These are phyloP conservation scores for Philereme vetulata DNA, from an alignment of 2,888 invertebrate genomes.

Conservation along the genomic window DNA sequence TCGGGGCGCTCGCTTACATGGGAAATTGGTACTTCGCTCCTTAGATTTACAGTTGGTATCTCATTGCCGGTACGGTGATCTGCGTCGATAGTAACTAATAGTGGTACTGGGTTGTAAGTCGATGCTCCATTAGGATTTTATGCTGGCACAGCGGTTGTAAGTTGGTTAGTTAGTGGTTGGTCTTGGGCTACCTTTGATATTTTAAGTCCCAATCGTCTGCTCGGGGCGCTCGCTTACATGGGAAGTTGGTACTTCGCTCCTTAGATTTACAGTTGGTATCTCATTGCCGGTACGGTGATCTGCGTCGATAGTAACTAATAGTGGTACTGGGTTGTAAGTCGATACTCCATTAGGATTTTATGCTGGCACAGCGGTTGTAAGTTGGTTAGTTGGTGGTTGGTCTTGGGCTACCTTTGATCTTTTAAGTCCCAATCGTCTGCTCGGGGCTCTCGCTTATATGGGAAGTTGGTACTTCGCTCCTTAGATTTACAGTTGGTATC, in stretches of 20 bases:
- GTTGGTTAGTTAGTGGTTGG: slow-evolving; percentile 2
- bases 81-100: neutral
- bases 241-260: slow-evolving; percentile 13
- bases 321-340: neutral
- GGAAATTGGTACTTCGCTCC: slow-evolving; percentile 13
- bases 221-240: neutral
- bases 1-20: neutral
- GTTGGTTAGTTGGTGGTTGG: neutral
- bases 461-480: slow-evolving; percentile 13
- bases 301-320: neutral
- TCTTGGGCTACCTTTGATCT: neutral
- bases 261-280: neutral
- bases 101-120: neutral
- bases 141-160: neutral
- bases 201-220: neutral
- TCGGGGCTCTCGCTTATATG: neutral
- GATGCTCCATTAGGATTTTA: no score
- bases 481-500: neutral
- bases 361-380: neutral
- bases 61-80: neutral
- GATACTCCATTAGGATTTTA: neutral
- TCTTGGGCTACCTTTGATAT: slow-evolving; percentile 7
- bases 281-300: neutral
- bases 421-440: neutral
- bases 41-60: neutral